Base-by-base conservation (phyloP, 2,113 vertebrate genomes). In the Pseudolaguvia tuberculata region DNA sequence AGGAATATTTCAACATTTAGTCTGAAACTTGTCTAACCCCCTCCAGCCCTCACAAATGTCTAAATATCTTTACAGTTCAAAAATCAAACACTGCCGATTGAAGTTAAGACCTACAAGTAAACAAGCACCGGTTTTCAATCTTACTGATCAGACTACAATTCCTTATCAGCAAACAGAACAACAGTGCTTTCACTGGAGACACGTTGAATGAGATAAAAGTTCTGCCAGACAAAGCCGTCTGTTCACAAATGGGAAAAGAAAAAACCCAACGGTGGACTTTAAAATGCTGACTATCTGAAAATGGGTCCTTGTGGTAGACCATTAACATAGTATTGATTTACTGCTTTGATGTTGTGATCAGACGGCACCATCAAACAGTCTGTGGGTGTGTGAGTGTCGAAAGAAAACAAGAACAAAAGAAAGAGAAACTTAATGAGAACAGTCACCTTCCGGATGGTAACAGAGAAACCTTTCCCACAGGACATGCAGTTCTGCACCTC, bases 401-500 rank as follows among this genome's bases (percentile, higher is more conserved):
- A 35, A 35, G 31, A 35, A 35, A 35, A 6, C 6, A 13, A 25
- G 20, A 48, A 5, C 4, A n/a, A 68, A 52, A 42, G 39, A 68
- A 35, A 59, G 35, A 59, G 29, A 71, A 35, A n/a, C n/a, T 3
- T 1, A 50, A 6, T 25, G 20, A 47, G 45, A 3, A 50, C 2
- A 80, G 86, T 84, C 87, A 99, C 97, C 94, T 91, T 97, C 87
- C 96, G 91, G 83, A 99, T 86, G 21, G 96, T 95, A 78, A 99
- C 93, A 0, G 93, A 94, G 78, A 99, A 99, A 57, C 91, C 88
- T 85, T 96, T 99, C 72, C 96, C 96, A 86, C 97, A 99, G 69
- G 93, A 83, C 96, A 98, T 98, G 73, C 97, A 99, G 84, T 97
- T 99, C 85, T 98, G 94, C 27, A 99, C 96, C 53, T 98, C 95